Percentiles rank a stretch among this genome's conserved stretches.
phyloP scores from a whole-genome alignment of 2,113 vertebrate species.

The Camelus dromedarius region DNA sequence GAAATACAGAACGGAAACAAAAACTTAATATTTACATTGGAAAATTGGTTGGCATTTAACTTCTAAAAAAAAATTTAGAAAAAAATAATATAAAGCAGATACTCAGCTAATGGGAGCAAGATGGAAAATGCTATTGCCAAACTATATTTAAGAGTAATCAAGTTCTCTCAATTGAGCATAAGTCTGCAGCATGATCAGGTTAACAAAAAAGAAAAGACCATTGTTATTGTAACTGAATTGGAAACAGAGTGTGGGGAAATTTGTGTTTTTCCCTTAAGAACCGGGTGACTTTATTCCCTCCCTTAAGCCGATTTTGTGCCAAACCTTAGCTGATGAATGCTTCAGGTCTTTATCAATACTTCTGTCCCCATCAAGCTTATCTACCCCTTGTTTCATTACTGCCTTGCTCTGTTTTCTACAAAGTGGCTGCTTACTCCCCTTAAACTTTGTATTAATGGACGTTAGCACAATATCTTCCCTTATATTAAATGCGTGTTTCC shows the following conservation, averaged over 20 bases:
- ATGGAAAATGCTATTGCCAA: slow-evolving; percentile 78
- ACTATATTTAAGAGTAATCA: slow-evolving; percentile 77
- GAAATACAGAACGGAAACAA: slow-evolving; percentile 73
- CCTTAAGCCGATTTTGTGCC: slow-evolving; percentile 18
- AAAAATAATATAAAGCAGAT: slow-evolving; percentile 81
- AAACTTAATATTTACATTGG: slow-evolving; percentile 72
- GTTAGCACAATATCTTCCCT: neutral
- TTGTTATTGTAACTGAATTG: slow-evolving; percentile 77
- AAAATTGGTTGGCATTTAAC: slow-evolving; percentile 76
- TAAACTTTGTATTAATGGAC: neutral
- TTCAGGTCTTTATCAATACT: slow-evolving; percentile 25
- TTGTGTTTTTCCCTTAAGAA: slow-evolving; percentile 58
- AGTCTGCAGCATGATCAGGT: slow-evolving; percentile 73
- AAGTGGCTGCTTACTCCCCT: neutral
- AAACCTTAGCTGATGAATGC: neutral
- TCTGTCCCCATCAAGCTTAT: neutral
- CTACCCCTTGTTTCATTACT: neutral
- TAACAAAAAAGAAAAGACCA: slow-evolving; percentile 77
- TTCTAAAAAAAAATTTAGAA: slow-evolving; percentile 71
- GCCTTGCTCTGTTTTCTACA: neutral
- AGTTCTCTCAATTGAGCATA: slow-evolving; percentile 76
- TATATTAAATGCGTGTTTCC: neutral
- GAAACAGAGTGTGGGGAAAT: slow-evolving; percentile 75
- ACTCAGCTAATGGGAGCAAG: slow-evolving; percentile 73
- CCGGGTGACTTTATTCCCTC: slow-evolving; percentile 58